Conservation (phyloP, 1,140 invertebrate species). For the Eriocheir sinensis region DNA sequence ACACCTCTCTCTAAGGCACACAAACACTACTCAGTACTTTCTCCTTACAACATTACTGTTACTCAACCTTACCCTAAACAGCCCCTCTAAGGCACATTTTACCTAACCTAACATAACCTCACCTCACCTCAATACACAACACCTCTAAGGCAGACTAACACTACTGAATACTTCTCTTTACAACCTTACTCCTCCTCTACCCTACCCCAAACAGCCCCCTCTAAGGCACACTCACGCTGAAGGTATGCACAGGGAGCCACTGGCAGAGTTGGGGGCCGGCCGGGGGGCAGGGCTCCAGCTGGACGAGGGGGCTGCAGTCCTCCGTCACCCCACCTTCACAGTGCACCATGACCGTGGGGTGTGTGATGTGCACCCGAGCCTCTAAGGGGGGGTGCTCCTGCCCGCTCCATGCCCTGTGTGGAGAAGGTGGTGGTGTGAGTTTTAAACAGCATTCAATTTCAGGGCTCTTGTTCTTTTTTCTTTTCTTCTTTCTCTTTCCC, state of each 20-base stretch:
- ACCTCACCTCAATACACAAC: not conserved
- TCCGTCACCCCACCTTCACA: constrained; percentile 58
- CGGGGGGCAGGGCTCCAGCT: constrained; percentile 68
- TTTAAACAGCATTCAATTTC: no score
- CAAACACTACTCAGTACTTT: no score
- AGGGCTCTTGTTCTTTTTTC: no score
- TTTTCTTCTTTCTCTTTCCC: no score
- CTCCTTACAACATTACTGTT: not conserved
- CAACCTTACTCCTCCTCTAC: not conserved
- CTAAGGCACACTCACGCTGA: constrained; percentile 61
- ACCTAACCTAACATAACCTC: not conserved
- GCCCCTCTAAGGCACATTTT: no score
- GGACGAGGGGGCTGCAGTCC: constrained; percentile 50
- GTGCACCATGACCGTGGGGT: constrained; percentile 56
- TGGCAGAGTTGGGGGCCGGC: constrained; percentile 56
- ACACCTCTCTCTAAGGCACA: no score
- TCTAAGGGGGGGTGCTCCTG: constrained; percentile 47
- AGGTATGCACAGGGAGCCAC: constrained; percentile 69
- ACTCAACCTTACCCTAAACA: not conserved
- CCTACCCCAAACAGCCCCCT: not conserved
- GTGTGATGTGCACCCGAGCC: constrained; percentile 41
- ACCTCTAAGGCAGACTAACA: no score
- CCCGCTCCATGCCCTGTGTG: constrained; percentile 59
- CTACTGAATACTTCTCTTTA: no score
- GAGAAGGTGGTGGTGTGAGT: not conserved